These are phyloP conservation scores for Alectura lathami DNA, from an alignment of 2,113 vertebrate genomes.

Conservation along the genomic window DNA sequence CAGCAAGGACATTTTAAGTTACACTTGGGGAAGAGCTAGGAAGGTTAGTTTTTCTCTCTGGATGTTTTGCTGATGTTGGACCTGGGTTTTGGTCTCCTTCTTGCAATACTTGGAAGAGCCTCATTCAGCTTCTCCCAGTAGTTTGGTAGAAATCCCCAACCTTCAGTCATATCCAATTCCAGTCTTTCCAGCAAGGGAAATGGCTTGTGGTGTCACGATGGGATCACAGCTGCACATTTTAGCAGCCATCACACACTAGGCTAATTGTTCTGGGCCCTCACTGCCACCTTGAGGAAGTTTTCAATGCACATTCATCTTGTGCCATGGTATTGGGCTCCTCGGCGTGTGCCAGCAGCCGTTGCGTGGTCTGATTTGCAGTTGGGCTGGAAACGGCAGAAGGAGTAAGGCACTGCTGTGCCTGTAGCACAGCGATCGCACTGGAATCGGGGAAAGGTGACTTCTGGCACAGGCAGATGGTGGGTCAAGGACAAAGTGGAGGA, in stretches of 20 bases:
- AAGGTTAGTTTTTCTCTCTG: not conserved
- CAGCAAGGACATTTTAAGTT: not conserved
- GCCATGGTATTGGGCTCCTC: rapidly evolving
- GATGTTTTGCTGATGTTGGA: not conserved
- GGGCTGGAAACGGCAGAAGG: not conserved
- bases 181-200: not conserved
- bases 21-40: not conserved
- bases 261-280: constrained; percentile 5
- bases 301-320: not conserved
- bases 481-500: not conserved
- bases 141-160: not conserved
- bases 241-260: not conserved
- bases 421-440: rapidly evolving
- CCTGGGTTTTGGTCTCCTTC: not conserved
- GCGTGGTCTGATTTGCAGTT: not conserved
- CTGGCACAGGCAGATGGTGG: not conserved
- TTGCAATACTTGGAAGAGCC: not conserved
- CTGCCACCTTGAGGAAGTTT: constrained; percentile 39
- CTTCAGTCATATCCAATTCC: not conserved
- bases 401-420: not conserved
- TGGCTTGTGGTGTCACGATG: not conserved
- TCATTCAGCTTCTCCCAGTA: not conserved
- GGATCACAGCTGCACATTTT: not conserved
- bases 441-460: not conserved
- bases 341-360: rapidly evolving